Percentiles rank a stretch among this genome's conserved stretches.
These are phyloP conservation scores for Felis catus DNA, from an alignment of 2,113 vertebrate genomes.

Conservation along the genomic window DNA sequence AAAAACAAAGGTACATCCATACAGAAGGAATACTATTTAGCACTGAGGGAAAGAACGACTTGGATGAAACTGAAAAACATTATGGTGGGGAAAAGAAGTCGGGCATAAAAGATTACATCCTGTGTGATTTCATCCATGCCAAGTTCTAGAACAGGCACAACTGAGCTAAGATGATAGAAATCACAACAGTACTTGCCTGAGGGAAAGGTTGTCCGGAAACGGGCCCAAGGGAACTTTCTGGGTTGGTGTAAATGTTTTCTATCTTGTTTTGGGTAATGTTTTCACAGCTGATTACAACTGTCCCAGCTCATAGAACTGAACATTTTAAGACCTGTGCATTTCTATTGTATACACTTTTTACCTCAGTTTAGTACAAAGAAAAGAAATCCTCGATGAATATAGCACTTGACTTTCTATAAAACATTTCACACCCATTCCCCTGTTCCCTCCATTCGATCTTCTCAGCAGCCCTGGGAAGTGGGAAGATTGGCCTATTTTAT, in stretches of 20 bases:
- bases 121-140: not conserved
- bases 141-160: constrained; percentile 1
- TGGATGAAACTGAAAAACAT: not conserved
- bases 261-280: not conserved
- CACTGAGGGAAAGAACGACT: not conserved
- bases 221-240: not conserved
- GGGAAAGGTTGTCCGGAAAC: not conserved
- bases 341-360: not conserved
- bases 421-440: not conserved
- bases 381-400: not conserved
- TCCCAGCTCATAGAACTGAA: not conserved
- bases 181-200: not conserved
- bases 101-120: not conserved
- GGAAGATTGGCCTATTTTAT: not conserved
- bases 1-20: not conserved
- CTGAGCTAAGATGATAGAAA: not conserved
- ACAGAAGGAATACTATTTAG: not conserved
- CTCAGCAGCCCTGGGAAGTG: not conserved
- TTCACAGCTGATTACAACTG: not conserved
- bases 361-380: not conserved
- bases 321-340: not conserved
- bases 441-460: not conserved
- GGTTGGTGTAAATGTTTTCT: not conserved
- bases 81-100: not conserved
- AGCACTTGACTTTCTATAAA: not conserved